These are phyloP conservation scores for Todus mexicanus DNA, from an alignment of 2,797 vertebrate species.

Conservation along the genomic window DNA sequence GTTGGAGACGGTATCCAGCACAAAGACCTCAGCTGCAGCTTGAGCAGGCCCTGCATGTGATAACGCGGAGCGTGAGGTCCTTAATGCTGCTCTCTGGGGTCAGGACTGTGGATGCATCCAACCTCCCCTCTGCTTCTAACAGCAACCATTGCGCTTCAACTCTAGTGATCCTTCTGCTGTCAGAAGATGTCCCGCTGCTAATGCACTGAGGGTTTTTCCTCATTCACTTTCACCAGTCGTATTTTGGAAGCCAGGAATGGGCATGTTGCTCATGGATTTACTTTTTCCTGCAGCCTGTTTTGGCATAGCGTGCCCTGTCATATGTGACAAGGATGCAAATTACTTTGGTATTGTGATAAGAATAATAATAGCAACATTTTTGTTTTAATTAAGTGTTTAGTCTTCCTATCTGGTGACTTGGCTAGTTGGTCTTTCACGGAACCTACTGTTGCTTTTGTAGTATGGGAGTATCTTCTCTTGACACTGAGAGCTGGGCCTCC, in stretches of 20 bases:
- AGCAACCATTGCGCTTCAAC: not conserved
- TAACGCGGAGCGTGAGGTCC: rapidly evolving
- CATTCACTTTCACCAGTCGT: rapidly evolving
- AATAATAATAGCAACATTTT: too few relatives aligned
- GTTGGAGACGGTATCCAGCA: rapidly evolving
- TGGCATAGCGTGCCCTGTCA: not conserved
- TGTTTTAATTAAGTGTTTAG: not conserved
- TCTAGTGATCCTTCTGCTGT: not conserved
- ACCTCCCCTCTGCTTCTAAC: not conserved
- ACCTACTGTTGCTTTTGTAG: not conserved
- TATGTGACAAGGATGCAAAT: not conserved
- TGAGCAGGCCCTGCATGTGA: rapidly evolving
- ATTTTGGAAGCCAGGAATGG: not conserved
- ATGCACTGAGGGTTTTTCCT: not conserved
- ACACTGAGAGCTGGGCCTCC: not conserved
- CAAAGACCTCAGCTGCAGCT: rapidly evolving
- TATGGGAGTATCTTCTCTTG: not conserved
- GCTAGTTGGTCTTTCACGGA: not conserved
- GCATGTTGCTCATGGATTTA: not conserved
- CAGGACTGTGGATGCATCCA: too few relatives aligned
- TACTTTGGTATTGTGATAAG: not conserved
- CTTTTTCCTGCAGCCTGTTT: not conserved
- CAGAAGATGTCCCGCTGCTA: not conserved
- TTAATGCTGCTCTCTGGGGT: not conserved
- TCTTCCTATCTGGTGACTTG: not conserved